Evolutionary conservation across 2,888 invertebrate genomes (phyloP).

Genomic region (Synanthedon myopaeformis): DNA sequence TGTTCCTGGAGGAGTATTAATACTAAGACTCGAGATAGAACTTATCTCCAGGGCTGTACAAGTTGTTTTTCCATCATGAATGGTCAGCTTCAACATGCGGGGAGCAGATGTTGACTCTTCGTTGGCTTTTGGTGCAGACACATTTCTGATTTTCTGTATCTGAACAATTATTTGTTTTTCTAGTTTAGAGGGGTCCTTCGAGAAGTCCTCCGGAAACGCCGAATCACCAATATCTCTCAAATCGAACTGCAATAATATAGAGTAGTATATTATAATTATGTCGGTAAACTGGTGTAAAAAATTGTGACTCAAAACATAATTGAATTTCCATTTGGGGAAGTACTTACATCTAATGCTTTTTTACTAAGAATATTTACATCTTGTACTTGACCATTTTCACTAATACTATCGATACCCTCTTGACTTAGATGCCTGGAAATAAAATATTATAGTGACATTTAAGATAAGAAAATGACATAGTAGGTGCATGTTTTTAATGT

Average conservation of each 20-base stretch:
- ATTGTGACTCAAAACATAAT: neutral
- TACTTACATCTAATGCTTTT: conserved; percentile 79
- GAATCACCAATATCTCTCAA: conserved; percentile 84
- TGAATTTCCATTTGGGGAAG: neutral
- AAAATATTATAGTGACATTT: conserved; percentile 16
- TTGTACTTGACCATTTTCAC: conserved; percentile 72
- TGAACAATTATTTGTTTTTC: conserved; percentile 81
- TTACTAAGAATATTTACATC: conserved; percentile 74
- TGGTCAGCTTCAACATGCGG: conserved; percentile 83
- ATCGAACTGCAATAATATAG: conserved; percentile 72
- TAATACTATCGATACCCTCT: conserved; percentile 76
- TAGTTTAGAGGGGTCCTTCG: conserved; percentile 67
- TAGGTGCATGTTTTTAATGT: conserved; percentile 7
- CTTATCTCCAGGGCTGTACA: conserved; percentile 84
- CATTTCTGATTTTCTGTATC: conserved; percentile 88
- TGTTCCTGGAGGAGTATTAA: conserved; percentile 91
- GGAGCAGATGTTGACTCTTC: conserved; percentile 87
- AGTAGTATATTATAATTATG: conserved; percentile 8
- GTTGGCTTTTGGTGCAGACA: conserved; percentile 90
- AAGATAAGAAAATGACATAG: conserved; percentile 6
- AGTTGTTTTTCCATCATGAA: conserved; percentile 87
- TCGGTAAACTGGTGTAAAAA: neutral
- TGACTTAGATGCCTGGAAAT: conserved; percentile 78
- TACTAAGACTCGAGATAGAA: conserved; percentile 75
- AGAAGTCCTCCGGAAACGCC: conserved; percentile 76